Base-by-base conservation (phyloP, 1,140 invertebrate genomes). In the Microplitis demolitor region DNA sequence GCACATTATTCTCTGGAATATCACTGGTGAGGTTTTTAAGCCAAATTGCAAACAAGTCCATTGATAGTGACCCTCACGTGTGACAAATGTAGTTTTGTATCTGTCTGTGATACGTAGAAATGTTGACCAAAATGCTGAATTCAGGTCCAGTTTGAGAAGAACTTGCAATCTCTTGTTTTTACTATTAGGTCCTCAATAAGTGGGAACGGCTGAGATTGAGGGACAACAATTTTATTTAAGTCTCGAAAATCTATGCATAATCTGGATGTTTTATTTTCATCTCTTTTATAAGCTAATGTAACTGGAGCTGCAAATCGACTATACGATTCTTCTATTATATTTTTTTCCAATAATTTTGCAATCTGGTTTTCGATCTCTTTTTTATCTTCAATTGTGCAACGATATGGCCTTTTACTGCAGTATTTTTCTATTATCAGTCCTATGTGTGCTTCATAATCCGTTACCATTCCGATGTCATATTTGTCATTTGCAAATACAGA, bases 21-120 rank as follows among this genome's bases (percentile, higher is more conserved):
- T 84, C n/a, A 78, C 77, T 51, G 83, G 79, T 61, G 80, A 77
- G 5, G 60, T 24, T 24, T 24, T 24, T 24, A 24, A 24, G 24
- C 24, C 24, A 2, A 24, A 24, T 24, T 0, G 24, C 24, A 24
- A 24, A 24, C 24, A 24, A 24, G 24, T 24, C 24, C 24, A 24
- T 24, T 24, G 24, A 24, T 56, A 77, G 78, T 14, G 71, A 78
- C 78, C 81, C 14, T 84, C 72, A 83, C 77, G 82, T 72, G 80
- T 82, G 35, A 86, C 78, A 77, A 87, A 83, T n/a, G 64, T 81
- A n/a, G 80, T 82, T 69, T 85, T 84, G 6, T 80, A 31, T 68
- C 79, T 80, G 62, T 84, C 80, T 76, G 78, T 63, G 54, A 75
- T 72, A 60, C 76, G 53, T 14, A 78, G 8, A n/a, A 75, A 71